Base-by-base conservation (phyloP, 2,113 vertebrate genomes). In the Muntiacus reevesi region DNA sequence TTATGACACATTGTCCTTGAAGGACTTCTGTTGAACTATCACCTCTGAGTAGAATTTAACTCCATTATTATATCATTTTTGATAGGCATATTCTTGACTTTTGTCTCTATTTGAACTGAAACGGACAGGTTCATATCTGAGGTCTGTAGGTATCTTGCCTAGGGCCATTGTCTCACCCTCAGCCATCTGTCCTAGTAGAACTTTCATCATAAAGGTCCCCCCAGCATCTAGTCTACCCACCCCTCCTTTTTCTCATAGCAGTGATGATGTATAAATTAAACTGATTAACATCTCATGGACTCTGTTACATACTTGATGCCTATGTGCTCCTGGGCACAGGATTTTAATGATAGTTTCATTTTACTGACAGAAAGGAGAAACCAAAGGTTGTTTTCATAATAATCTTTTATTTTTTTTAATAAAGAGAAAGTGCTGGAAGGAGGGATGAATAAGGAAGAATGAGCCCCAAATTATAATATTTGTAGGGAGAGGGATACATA, bases 261-360 rank as follows among this genome's bases (percentile, higher is more conserved):
- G 33, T 40, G 43, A 86, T 17, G 71, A 52, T 64, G 36, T 64
- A 10, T 57, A 64, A 86, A 90, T 74, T 11, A 25, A 94, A 33
- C 67, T 55, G 54, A 52, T 52, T 59, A 40, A 76, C 0, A 0
- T 81, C 87, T 96, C 64, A 87, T 57, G 15, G 14, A 86, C 54
- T 93, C 11, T 87, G 59, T 55, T 0, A 0, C 79, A 76, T 95
- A 10, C 50, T 82, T 43, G 60, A 83, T 79, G 71, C 19, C 82
- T 94, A 87, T 93, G 67, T 95, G 94, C 5, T 0, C 95, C 60
- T 54, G 79, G 79, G 79, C 79, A 54, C 79, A 82, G 8, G 33
- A n/a, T 82, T 96, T 93, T 85, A 36, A 52, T 87, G 81, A 23
- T 11, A 55, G 64, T 85, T 83, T 71, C 64, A 92, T 96, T 94